Evolutionary conservation across 2,113 vertebrate species (phyloP).

Genomic region (Sapayoa aenigma): DNA sequence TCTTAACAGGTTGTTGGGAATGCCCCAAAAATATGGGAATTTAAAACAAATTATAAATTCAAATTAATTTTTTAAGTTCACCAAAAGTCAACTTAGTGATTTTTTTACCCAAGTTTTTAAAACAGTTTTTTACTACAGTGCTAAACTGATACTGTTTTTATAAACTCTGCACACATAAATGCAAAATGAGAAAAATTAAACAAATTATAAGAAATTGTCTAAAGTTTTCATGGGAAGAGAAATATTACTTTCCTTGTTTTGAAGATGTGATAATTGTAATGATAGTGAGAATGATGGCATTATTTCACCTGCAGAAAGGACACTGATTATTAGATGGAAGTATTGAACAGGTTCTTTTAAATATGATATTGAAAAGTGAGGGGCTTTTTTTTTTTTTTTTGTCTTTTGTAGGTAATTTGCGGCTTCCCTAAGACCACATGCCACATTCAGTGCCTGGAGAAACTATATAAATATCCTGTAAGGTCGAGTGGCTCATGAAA

Average conservation of each 20-base stretch:
- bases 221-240: neutral
- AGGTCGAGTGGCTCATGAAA: neutral
- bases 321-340: neutral
- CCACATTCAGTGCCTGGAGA: neutral
- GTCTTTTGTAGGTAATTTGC: neutral
- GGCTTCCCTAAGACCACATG: neutral
- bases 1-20: neutral
- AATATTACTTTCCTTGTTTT: neutral
- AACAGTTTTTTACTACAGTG: neutral
- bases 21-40: neutral
- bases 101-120: neutral
- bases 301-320: neutral
- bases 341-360: slow-evolving; percentile 12
- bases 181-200: no score
- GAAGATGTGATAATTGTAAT: neutral
- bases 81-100: neutral
- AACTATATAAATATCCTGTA: neutral
- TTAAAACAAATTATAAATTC: slow-evolving; percentile 39
- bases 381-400: neutral
- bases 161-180: neutral
- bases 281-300: neutral
- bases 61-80: neutral
- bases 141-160: neutral
- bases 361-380: neutral
- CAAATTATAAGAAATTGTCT: neutral